phyloP scores from a whole-genome alignment of 2,113 vertebrate species.

The Castor canadensis region DNA sequence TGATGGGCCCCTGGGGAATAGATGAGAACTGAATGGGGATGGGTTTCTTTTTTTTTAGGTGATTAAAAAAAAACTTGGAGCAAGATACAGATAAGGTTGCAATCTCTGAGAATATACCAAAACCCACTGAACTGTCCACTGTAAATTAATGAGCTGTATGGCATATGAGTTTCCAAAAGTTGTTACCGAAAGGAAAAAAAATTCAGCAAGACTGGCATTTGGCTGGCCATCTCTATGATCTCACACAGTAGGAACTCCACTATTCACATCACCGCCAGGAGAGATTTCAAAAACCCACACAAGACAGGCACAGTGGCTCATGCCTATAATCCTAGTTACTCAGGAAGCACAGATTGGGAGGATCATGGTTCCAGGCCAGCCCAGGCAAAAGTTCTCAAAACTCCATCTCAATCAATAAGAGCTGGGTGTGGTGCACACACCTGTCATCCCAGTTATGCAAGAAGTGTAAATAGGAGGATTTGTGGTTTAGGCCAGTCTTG shows the following conservation, averaged over 20 bases:
- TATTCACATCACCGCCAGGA: no score
- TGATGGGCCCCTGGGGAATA: neutral
- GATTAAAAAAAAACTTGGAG: neutral
- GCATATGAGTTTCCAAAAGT: neutral
- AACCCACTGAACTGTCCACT: neutral
- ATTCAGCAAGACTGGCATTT: neutral
- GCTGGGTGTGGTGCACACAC: no score
- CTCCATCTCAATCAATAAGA: no score
- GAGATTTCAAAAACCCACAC: no score
- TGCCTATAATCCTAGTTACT: no score
- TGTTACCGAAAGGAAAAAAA: neutral
- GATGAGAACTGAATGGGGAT: neutral
- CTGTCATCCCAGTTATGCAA: no score
- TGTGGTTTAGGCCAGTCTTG: no score
- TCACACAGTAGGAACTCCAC: rapidly evolving
- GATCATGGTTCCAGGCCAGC: no score
- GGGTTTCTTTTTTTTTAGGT: neutral
- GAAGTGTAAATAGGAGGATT: no score
- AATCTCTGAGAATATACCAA: neutral
- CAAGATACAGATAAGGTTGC: neutral
- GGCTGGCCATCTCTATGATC: neutral
- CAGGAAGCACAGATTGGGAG: no score
- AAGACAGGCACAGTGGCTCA: no score
- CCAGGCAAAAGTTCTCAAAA: no score
- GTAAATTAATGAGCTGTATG: rapidly evolving